Evolutionary conservation across 2,888 invertebrate species (phyloP), one percentile per base, ranked within the genome.

Genomic region (Cheilosia grossa): DNA sequence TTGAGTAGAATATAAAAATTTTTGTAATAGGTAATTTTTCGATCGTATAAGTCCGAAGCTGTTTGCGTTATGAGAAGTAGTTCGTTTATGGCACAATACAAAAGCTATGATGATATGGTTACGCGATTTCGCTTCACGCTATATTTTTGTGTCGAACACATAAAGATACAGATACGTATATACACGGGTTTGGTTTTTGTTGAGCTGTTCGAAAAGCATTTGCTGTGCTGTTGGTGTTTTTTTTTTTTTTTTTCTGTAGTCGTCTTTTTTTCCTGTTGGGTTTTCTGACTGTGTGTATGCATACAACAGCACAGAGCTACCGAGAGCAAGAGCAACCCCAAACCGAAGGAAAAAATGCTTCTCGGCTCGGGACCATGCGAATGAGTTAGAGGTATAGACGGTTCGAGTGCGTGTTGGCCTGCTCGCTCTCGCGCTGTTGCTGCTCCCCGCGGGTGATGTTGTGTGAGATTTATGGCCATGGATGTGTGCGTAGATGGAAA

Each of bases 31-130:
- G 90, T 90, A 90, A 90, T 90, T 90, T 90, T 89, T 90, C 88
- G 87, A 88, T 88, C 88, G 88, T 89, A 88, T 89, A 89, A 89
- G 89, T 89, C 90, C 90, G 90, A 91, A 90, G 90, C 90, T 92
- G 91, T 91, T 91, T 90, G 91, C 92, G 91, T 91, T 91, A 91
- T 91, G 91, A 91, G 91, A 91, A 92, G 91, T 92, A 90, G 90
- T 91, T 91, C 91, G 91, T 91, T 91, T 91, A 91, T 91, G 91
- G 91, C 90, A 90, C 91, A 90, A 91, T 92, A 91, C 91, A 91
- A 91, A 91, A 91, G 91, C 91, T 91, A 90, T 91, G 91, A 88
- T 88, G 88, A 89, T 89, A 89, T 89, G 89, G 88, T 87, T 87
- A 88, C 88, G 88, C 89, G 88, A 88, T 88, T 88, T 88, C 82